Evolutionary conservation across 53 echinoderm and acorn worm genomes (phyloP).

Genomic region (Mesocentrotus franciscanus): DNA sequence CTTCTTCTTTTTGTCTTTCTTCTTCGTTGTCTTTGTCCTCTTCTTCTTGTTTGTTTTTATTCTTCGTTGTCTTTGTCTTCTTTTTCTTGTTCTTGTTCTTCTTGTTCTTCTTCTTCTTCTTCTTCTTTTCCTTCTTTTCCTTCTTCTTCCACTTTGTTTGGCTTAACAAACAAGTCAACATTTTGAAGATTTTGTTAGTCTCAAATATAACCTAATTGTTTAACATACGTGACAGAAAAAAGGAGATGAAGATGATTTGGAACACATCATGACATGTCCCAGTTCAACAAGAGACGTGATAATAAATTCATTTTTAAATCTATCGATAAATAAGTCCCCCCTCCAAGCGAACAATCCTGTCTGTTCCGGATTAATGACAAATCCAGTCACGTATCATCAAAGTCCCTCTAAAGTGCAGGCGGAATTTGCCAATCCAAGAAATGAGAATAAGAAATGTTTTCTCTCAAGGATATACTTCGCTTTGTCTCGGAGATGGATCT

Average conservation of each 20-base stretch:
- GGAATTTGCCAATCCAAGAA: neutral
- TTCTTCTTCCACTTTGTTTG: too few relatives aligned
- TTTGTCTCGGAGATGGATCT: slow-evolving; percentile 22
- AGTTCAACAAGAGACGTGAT: neutral
- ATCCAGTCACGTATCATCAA: slow-evolving; percentile 6
- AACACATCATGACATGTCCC: neutral
- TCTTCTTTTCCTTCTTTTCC: too few relatives aligned
- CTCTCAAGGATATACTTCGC: slow-evolving; percentile 16
- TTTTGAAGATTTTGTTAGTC: neutral
- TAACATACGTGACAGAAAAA: neutral
- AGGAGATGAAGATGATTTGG: neutral
- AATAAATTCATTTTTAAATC: neutral
- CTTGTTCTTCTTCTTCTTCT: too few relatives aligned
- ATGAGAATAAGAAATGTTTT: neutral
- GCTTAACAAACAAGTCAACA: too few relatives aligned
- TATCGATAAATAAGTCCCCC: neutral
- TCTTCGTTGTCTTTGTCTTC: too few relatives aligned
- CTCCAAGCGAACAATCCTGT: neutral
- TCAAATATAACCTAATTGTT: neutral
- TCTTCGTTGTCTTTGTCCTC: too few relatives aligned
- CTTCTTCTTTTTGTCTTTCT: too few relatives aligned
- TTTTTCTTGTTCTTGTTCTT: too few relatives aligned
- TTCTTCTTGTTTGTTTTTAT: too few relatives aligned
- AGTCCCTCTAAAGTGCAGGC: neutral
- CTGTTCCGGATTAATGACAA: neutral